Percentiles rank a stretch among this genome's conserved stretches.
These are phyloP conservation scores for Alviniconcha marisindica DNA, from an alignment of 1,140 invertebrate genomes.

Conservation along the genomic window DNA sequence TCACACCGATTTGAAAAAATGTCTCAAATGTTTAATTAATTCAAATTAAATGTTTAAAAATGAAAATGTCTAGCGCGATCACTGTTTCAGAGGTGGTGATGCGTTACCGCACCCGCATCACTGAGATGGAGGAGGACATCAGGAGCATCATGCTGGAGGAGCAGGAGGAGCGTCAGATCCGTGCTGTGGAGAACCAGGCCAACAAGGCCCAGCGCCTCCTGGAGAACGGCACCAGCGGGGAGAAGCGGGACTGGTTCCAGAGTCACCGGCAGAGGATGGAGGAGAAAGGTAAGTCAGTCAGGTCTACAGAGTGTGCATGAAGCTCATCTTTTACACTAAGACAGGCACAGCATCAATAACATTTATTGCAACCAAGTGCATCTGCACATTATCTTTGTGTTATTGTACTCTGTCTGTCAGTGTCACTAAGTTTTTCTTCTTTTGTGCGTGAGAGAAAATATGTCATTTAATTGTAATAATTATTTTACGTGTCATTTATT, in stretches of 20 bases:
- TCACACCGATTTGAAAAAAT: too few species aligned
- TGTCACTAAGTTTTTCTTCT: not conserved
- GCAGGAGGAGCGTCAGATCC: slow-evolving; percentile 88
- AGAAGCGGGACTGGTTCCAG: slow-evolving; percentile 91
- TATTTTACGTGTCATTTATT: not conserved
- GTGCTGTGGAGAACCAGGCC: slow-evolving; percentile 90
- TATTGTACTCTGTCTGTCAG: not conserved
- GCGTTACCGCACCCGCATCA: slow-evolving; percentile 88
- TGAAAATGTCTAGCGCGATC: too few species aligned
- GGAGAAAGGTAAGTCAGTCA: slow-evolving; percentile 82
- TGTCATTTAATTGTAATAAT: not conserved
- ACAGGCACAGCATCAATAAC: not conserved
- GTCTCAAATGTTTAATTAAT: too few species aligned
- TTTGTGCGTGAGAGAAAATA: too few species aligned
- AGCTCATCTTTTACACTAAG: too few species aligned
- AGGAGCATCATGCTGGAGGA: slow-evolving; percentile 89
- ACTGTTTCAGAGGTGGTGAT: slow-evolving; percentile 86
- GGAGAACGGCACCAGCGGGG: slow-evolving; percentile 75
- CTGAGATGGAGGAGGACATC: slow-evolving; percentile 86
- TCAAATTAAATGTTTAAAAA: too few species aligned
- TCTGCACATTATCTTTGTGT: too few species aligned
- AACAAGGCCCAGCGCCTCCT: slow-evolving; percentile 88
- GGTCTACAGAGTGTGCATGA: not conserved
- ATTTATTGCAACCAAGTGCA: not conserved
- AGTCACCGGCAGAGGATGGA: slow-evolving; percentile 86